phyloP scores from a whole-genome alignment of 2,113 vertebrate species.

The Agapornis roseicollis region DNA sequence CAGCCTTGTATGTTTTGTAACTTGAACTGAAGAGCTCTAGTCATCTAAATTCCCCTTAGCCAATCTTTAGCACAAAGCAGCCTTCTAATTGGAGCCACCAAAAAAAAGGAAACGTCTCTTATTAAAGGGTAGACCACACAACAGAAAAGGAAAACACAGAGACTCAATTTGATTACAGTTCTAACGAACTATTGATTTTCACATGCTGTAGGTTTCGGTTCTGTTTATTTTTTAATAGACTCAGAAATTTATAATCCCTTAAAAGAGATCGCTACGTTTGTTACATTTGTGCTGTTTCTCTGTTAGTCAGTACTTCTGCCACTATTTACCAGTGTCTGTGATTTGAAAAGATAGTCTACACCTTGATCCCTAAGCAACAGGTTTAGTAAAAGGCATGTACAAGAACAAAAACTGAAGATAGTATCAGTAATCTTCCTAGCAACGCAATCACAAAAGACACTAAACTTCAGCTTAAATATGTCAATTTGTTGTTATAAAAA shows the following conservation, averaged over 20 bases:
- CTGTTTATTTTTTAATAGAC: neutral
- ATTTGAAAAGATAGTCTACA: neutral
- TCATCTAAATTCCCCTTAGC: neutral
- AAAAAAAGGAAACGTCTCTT: neutral
- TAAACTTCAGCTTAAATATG: neutral
- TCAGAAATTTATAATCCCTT: neutral
- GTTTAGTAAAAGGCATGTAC: neutral
- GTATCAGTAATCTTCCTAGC: neutral
- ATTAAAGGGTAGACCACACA: constrained; percentile 1
- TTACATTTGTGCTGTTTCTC: neutral
- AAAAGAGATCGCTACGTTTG: neutral
- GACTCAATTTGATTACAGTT: neutral
- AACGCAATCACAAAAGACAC: neutral
- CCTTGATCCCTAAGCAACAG: neutral
- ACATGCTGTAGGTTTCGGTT: neutral
- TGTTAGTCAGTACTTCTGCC: neutral
- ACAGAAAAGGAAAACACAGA: neutral
- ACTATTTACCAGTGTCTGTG: neutral
- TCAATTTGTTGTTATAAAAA: neutral
- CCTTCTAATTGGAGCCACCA: constrained; percentile 10
- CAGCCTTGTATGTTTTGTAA: constrained; percentile 45
- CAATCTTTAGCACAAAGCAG: constrained; percentile 30
- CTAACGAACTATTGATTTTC: neutral
- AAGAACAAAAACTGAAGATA: neutral
- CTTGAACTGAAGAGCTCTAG: constrained; percentile 16